Evolutionary conservation across 2,797 vertebrate genomes (phyloP).

Genomic region (Sebastes dallii): DNA sequence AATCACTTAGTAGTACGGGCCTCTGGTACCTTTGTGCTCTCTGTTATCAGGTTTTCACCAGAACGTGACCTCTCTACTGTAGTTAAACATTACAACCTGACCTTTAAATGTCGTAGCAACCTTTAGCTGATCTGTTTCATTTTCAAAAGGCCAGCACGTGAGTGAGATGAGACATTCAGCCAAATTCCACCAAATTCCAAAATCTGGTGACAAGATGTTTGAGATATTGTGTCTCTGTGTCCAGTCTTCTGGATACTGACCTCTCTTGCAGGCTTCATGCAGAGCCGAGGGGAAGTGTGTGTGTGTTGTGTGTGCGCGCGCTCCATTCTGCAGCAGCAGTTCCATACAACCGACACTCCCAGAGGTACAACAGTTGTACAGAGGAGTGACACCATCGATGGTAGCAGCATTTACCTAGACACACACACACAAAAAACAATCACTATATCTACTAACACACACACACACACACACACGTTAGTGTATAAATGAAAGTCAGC

Average conservation of each 20-base stretch:
- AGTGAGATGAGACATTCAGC: background rate
- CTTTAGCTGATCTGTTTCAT: background rate
- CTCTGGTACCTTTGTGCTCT: background rate
- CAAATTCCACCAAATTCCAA: background rate
- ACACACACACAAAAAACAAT: background rate
- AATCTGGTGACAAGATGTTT: background rate
- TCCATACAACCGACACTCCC: slow-evolving; percentile 88
- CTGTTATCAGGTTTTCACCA: background rate
- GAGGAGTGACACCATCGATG: slow-evolving; percentile 92
- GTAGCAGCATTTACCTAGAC: slow-evolving; percentile 91
- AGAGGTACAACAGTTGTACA: slow-evolving; percentile 91
- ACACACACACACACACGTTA: background rate
- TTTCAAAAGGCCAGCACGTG: background rate
- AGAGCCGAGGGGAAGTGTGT: slow-evolving; percentile 90
- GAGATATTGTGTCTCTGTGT: background rate
- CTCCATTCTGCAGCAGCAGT: slow-evolving; percentile 90
- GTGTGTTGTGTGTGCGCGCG: slow-evolving; percentile 84
- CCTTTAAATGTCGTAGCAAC: background rate
- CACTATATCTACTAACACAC: background rate
- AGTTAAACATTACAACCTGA: background rate
- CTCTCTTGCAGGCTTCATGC: slow-evolving; percentile 94
- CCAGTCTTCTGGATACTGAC: slow-evolving; percentile 59
- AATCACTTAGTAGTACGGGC: no score
- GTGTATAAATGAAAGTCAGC: background rate
- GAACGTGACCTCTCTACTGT: background rate